Conservation (phyloP, 2,113 vertebrate genomes). For the Caretta caretta region DNA sequence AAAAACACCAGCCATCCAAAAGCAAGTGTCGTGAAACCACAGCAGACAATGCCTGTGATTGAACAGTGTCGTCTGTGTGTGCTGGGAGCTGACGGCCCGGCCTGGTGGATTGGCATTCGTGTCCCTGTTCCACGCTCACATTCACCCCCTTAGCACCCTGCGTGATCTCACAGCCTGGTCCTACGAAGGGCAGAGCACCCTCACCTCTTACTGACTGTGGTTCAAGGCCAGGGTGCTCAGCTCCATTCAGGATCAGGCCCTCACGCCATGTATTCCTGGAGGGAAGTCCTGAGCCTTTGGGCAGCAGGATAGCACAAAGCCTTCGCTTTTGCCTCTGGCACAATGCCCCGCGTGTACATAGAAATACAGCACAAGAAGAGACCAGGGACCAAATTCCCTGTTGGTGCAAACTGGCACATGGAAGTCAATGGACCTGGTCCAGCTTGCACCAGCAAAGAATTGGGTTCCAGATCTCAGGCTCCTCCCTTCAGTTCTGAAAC, state of each 20-base stretch:
- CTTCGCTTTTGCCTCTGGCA: fast-evolving
- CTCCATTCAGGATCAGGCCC: background rate
- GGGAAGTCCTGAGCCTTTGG: background rate
- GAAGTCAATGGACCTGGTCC: background rate
- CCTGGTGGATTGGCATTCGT: background rate
- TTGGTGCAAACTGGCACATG: background rate
- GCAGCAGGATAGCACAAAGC: fast-evolving
- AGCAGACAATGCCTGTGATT: background rate
- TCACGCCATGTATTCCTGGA: background rate
- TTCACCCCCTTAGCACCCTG: background rate
- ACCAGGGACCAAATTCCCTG: background rate
- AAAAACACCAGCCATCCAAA: background rate
- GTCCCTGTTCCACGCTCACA: background rate
- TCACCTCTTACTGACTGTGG: background rate
- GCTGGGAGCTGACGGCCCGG: background rate
- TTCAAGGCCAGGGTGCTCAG: background rate
- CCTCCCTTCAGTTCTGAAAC: background rate
- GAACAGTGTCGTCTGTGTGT: background rate
- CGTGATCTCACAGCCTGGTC: background rate
- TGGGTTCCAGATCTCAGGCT: background rate
- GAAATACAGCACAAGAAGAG: background rate
- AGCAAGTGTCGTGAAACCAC: background rate
- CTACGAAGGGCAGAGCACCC: background rate
- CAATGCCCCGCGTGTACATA: background rate
- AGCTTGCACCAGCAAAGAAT: background rate